Percentiles rank a stretch among this genome's conserved stretches.
Conservation (phyloP, 2,113 vertebrate species). For the Centropus bengalensis region DNA sequence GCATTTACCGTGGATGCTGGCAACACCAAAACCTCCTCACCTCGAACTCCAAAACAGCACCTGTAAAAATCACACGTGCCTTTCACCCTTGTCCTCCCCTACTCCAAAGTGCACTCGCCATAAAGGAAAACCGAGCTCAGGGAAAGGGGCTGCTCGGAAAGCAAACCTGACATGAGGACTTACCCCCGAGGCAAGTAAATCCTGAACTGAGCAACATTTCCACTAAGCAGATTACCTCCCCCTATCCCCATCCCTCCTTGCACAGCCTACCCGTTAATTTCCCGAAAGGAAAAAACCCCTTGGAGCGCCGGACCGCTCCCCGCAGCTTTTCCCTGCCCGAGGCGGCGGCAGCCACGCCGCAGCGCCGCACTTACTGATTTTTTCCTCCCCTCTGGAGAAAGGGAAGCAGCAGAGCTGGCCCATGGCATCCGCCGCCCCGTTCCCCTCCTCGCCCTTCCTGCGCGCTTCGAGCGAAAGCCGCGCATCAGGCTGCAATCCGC, state of each 20-base stretch:
- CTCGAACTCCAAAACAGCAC: not conserved
- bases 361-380: constrained; percentile 87
- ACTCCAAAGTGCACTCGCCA: not conserved
- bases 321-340: not conserved
- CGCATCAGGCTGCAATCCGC: not conserved
- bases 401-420: constrained; percentile 97
- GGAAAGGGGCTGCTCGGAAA: not conserved
- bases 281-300: not conserved
- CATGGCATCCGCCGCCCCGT: constrained; percentile 80
- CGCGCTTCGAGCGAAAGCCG: constrained; percentile 36
- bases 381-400: constrained; percentile 89
- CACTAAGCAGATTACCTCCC: not conserved
- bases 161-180: not conserved
- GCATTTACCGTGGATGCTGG: not conserved
- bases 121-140: not conserved
- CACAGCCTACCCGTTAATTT: not conserved
- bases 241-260: not conserved
- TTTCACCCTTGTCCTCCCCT: not conserved
- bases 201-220: not conserved
- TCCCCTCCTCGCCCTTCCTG: constrained; percentile 29
- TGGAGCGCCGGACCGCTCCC: not conserved
- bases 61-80: not conserved
- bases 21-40: not conserved
- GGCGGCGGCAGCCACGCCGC: not conserved
- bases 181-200: not conserved